phyloP scores from a whole-genome alignment of 2,113 vertebrate species.

The Chascanopsetta lugubris region DNA sequence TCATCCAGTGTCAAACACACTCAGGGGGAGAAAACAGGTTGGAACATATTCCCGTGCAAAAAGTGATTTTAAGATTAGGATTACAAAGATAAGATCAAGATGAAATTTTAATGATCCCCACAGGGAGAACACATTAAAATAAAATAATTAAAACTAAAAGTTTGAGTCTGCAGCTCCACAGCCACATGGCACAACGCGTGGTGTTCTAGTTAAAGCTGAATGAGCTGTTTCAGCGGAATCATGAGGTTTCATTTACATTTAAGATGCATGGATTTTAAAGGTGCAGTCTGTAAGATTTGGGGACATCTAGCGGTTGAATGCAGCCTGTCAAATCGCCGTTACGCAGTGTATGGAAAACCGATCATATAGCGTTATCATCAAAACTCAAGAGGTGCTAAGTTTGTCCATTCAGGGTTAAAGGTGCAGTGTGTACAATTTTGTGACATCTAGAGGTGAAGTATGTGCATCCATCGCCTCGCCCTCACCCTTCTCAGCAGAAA shows the following conservation, averaged over 20 bases:
- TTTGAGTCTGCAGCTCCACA: not conserved
- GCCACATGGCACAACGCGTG: not conserved
- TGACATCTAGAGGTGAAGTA: no score
- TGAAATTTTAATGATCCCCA: slow-evolving; percentile 70
- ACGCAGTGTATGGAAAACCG: no score
- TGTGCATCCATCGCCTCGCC: no score
- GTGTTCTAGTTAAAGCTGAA: not conserved
- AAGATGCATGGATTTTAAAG: no score
- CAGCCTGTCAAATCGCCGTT: no score
- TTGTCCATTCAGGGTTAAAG: no score
- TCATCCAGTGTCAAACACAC: not conserved
- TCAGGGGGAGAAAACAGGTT: slow-evolving; percentile 60
- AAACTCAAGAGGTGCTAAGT: no score
- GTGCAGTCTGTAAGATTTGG: no score
- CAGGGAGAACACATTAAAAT: slow-evolving; percentile 58
- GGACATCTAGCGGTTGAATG: no score
- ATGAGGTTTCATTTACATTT: not conserved
- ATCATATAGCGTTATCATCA: no score
- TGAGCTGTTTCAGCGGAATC: not conserved
- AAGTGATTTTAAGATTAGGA: slow-evolving; percentile 64
- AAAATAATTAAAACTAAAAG: slow-evolving; percentile 52
- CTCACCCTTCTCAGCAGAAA: no score
- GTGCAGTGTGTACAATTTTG: no score
- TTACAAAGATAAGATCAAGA: slow-evolving; percentile 65
- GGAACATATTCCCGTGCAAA: slow-evolving; percentile 39